Conservation (phyloP, 1,140 invertebrate genomes). For the Cardiocondyla obscurior region DNA sequence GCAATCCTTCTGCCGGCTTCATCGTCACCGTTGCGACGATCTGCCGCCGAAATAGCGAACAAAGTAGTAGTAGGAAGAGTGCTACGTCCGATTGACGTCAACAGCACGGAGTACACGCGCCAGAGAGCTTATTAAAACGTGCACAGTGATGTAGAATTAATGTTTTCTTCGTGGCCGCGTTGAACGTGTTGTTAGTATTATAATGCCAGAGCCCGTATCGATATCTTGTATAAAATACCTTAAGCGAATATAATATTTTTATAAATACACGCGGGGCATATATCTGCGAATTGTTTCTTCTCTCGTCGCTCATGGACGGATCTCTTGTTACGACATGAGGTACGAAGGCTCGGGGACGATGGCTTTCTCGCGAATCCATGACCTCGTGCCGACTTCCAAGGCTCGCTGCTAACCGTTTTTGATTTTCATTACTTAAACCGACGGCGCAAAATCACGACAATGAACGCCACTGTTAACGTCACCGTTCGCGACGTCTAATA, state of each 20-base stretch:
- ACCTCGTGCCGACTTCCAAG: constrained; percentile 26
- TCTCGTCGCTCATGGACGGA: constrained; percentile 42
- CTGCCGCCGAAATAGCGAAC: constrained; percentile 27
- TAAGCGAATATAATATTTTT: too few relatives aligned
- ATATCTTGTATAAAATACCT: too few relatives aligned
- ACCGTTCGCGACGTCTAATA: not conserved
- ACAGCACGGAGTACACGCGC: not conserved
- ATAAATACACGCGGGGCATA: not conserved
- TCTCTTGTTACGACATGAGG: constrained; percentile 35
- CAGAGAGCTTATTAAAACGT: not conserved
- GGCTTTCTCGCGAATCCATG: constrained; percentile 45
- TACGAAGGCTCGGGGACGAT: constrained; percentile 39
- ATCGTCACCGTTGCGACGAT: constrained; percentile 28
- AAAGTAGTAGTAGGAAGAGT: constrained; percentile 29
- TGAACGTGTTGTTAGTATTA: too few relatives aligned
- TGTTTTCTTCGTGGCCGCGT: too few relatives aligned
- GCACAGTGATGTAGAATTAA: too few relatives aligned
- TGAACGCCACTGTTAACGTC: not conserved
- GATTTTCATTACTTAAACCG: constrained; percentile 8
- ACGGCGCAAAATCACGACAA: not conserved
- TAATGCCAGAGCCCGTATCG: not conserved
- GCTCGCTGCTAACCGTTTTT: constrained; percentile 1
- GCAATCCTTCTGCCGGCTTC: not conserved
- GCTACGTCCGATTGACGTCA: constrained; percentile 13
- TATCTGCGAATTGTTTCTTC: constrained; percentile 29